Evolutionary conservation across 2,113 vertebrate genomes (phyloP).

Genomic region (Hiodon alosoides): DNA sequence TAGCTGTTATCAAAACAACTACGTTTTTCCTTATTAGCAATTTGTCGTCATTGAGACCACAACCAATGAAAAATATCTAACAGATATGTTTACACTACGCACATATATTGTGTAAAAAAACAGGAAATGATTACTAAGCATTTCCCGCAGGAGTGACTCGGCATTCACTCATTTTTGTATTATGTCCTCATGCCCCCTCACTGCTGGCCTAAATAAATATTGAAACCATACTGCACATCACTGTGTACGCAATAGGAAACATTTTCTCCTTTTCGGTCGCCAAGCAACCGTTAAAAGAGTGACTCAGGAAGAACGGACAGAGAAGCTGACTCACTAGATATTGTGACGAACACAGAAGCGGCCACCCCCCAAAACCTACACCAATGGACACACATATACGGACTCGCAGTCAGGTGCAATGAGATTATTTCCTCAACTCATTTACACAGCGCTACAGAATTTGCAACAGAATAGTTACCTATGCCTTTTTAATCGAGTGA

Average conservation of each 20-base stretch:
- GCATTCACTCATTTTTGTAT: slow-evolving; percentile 43
- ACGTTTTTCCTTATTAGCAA: no score
- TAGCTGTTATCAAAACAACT: no score
- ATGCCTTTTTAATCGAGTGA: no score
- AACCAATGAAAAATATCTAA: neutral
- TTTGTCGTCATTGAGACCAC: neutral
- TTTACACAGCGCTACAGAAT: neutral
- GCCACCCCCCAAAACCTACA: slow-evolving; percentile 28
- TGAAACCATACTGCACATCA: slow-evolving; percentile 39
- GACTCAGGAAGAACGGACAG: slow-evolving; percentile 60
- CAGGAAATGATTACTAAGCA: slow-evolving; percentile 47
- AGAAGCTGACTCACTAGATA: slow-evolving; percentile 62
- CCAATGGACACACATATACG: slow-evolving; percentile 4
- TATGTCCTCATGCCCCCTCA: slow-evolving; percentile 52
- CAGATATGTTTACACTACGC: neutral
- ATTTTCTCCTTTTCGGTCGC: slow-evolving; percentile 59
- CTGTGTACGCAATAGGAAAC: slow-evolving; percentile 68
- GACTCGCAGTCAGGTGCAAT: neutral
- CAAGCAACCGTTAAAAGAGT: slow-evolving; percentile 63
- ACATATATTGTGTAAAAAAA: slow-evolving; percentile 29
- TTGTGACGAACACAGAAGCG: slow-evolving; percentile 57
- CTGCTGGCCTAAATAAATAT: slow-evolving; percentile 68
- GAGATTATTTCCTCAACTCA: neutral
- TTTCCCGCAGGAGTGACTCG: slow-evolving; percentile 31
- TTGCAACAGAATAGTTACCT: neutral